These are phyloP conservation scores for Kryptolebias marmoratus DNA, from an alignment of 2,113 vertebrate species.

Conservation along the genomic window DNA sequence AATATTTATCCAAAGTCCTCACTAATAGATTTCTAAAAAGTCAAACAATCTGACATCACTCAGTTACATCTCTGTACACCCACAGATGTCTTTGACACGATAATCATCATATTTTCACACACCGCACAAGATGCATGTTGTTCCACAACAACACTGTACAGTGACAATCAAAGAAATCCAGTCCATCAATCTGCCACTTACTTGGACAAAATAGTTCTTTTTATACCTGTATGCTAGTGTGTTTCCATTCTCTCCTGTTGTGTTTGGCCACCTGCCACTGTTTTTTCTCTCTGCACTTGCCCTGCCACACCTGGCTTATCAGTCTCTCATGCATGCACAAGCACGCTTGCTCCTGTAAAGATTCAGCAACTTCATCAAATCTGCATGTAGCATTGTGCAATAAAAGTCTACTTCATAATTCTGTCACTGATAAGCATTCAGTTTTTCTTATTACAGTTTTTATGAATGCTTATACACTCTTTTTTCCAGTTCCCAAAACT, in stretches of 20 bases:
- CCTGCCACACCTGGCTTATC: conserved; percentile 1
- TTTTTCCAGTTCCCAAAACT: too few species aligned
- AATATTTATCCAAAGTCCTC: too few species aligned
- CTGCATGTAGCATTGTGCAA: background rate
- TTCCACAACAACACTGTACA: too few species aligned
- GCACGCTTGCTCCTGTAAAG: background rate
- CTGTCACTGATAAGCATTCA: too few species aligned
- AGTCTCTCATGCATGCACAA: conserved; percentile 6
- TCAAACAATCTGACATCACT: too few species aligned
- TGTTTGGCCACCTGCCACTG: conserved; percentile 5
- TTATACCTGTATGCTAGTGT: background rate
- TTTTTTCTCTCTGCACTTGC: background rate
- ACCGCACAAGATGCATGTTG: too few species aligned
- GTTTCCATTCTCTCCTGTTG: background rate
- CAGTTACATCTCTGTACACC: background rate
- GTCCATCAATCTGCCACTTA: too few species aligned
- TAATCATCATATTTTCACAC: background rate
- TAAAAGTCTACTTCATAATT: too few species aligned
- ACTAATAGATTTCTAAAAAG: too few species aligned
- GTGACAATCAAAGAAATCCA: too few species aligned
- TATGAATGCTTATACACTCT: too few species aligned
- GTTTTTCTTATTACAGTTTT: too few species aligned
- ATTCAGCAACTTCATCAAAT: conserved; percentile 3
- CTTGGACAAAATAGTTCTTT: background rate
- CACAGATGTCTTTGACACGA: background rate